phyloP scores from a whole-genome alignment of 2,888 invertebrate genomes.

The Cremastobaeus sp. region DNA sequence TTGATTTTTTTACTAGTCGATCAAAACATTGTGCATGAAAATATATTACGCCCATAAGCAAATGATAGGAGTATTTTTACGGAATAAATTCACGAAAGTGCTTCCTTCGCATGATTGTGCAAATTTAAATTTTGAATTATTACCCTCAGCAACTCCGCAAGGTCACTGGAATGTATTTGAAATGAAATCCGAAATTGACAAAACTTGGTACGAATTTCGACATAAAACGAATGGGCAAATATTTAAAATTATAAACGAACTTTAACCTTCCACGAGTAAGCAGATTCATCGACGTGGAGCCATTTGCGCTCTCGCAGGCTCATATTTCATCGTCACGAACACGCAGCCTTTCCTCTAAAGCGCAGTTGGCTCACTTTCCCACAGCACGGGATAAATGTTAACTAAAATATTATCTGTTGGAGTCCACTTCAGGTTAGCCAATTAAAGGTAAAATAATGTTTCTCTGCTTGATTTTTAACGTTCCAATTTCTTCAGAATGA shows the following conservation, averaged over 20 bases:
- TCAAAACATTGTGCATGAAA: no score
- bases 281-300: constrained; percentile 40
- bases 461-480: constrained; percentile 3
- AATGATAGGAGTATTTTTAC: no score
- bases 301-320: constrained; percentile 42
- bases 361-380: constrained; percentile 54
- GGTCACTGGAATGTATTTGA: no score
- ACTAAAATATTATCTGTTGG: constrained; percentile 49
- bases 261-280: constrained; percentile 42
- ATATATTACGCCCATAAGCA: no score
- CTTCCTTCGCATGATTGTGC: no score
- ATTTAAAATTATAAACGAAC: constrained; percentile 43
- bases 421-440: constrained; percentile 30
- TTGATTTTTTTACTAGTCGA: no score
- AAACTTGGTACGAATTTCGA: not conserved
- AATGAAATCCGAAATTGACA: no score
- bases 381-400: constrained; percentile 33
- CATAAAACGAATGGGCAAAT: constrained; percentile 13
- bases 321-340: constrained; percentile 58
- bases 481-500: not conserved
- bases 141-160: no score
- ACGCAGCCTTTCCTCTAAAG: constrained; percentile 32
- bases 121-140: no score
- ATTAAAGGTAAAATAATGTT: constrained; percentile 31
- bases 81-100: no score